Evolutionary conservation across 2,888 invertebrate species (phyloP), one percentile per base, ranked within the genome.

Genomic region (Enchytraeus crypticus): DNA sequence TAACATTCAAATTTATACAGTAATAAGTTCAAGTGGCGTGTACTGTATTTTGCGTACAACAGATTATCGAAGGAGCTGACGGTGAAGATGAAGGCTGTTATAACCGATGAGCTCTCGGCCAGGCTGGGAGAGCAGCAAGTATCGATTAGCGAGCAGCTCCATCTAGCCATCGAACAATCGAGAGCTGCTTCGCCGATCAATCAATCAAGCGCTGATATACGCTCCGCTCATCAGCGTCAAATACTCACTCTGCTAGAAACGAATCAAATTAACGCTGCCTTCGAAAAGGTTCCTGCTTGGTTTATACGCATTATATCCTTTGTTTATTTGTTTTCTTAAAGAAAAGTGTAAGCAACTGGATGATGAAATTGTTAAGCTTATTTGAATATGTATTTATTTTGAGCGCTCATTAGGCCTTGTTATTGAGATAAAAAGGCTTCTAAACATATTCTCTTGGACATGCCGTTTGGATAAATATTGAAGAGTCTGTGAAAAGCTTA

Each of bases 251-350:
- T 87, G 58, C 80, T 90, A 45, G 74, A 81, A 23, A 83, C 85
- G 68, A 89, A 89, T 1, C 88, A 90, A 77, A 82, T 87, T 54
- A 90, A 91, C 80, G 85, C 87, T 62, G 93, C 93, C 51, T 92
- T 95, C 81, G 90, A 92, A 78, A 78, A 80, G 79, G 83, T 82
- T 54, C 5, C 5, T 1, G 2, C 3, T 23, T 26, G 33, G 55
- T 29, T 49, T 18, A 49, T 23, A 26, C 18, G 2, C 26, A 3
- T n/a, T 49, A 1, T 26, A 27, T 11, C 11, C 27, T 23, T 49
- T 2, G 14, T 46, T 46, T 3, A 1, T 38, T 38, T 38, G 11
- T 26, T 1, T 23, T 5, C 29, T 49, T 14, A 49, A 49, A 26
- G 29, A 49, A 29, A n/a, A 21, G 18, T 49, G 26, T 49, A 21